phyloP scores from a whole-genome alignment of 2,113 vertebrate species.

The Ciconia stormi region DNA sequence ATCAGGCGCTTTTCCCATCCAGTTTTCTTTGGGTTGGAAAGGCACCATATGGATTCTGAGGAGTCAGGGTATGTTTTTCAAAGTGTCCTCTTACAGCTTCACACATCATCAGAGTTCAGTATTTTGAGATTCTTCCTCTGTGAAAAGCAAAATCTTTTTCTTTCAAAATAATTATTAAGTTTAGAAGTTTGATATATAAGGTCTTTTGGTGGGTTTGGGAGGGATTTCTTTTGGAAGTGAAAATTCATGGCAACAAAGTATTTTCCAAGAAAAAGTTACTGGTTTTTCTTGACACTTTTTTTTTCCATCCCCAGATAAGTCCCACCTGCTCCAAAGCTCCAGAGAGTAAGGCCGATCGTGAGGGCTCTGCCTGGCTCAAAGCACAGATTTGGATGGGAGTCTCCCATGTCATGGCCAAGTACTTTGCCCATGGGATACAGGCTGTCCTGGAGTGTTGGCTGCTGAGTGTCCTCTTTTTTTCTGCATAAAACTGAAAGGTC shows the following conservation, averaged over 20 bases:
- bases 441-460: not conserved
- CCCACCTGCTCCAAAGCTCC: not conserved
- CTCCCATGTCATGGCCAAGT: not conserved
- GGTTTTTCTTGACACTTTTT: not conserved
- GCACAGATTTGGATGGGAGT: not conserved
- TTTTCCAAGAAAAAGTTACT: not conserved
- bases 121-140: not conserved
- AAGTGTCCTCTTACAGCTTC: not conserved
- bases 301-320: too few relatives aligned
- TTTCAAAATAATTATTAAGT: not conserved
- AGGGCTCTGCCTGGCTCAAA: not conserved
- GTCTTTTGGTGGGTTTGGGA: not conserved
- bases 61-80: not conserved
- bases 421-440: not conserved
- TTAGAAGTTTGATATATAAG: not conserved
- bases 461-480: too few relatives aligned
- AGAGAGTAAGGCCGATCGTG: rapidly evolving
- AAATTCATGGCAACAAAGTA: not conserved
- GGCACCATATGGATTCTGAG: not conserved
- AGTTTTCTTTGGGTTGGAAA: not conserved
- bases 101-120: rapidly evolving
- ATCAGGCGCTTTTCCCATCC: rapidly evolving
- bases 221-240: not conserved
- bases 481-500: not conserved
- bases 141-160: not conserved